These are phyloP conservation scores for Sarcophaga subvicina DNA, from an alignment of 2,888 invertebrate species.

Conservation along the genomic window DNA sequence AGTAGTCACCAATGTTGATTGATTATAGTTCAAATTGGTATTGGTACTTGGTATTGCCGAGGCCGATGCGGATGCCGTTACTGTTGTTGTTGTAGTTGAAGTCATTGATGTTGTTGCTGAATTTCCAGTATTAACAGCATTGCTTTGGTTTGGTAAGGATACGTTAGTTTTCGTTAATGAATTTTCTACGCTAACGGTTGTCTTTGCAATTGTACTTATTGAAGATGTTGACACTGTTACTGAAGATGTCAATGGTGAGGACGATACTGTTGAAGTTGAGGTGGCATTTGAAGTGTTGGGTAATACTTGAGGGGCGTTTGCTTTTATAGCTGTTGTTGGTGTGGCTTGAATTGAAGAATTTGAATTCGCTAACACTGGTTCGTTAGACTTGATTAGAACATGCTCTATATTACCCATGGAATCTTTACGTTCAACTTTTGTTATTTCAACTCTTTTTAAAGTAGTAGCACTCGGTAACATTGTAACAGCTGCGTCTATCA, in stretches of 20 bases:
- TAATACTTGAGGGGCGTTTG: constrained; percentile 12
- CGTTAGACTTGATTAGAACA: constrained; percentile 59
- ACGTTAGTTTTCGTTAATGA: constrained; percentile 60
- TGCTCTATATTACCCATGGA: constrained; percentile 65
- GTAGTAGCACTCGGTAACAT: constrained; percentile 81
- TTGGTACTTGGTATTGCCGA: constrained; percentile 29
- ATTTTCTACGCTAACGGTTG: constrained; percentile 24
- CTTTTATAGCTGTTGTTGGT: constrained; percentile 37
- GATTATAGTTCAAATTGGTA: constrained; percentile 58
- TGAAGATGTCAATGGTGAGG: constrained; percentile 16
- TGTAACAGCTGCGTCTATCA: constrained; percentile 80
- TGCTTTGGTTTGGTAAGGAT: constrained; percentile 47
- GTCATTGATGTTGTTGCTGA: constrained; percentile 62
- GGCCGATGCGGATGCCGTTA: constrained; percentile 10
- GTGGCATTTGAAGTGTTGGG: constrained; percentile 23
- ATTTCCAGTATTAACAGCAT: constrained; percentile 41
- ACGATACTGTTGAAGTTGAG: constrained; percentile 35
- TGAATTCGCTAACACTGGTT: constrained; percentile 41
- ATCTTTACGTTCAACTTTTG: constrained; percentile 69
- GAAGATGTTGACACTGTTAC: constrained; percentile 25
- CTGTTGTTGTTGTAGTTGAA: constrained; percentile 17
- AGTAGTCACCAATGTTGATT: constrained; percentile 71
- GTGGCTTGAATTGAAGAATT: background rate
- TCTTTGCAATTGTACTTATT: constrained; percentile 40
- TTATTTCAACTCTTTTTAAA: constrained; percentile 76